Percentiles rank a stretch among this genome's conserved stretches.
These are phyloP conservation scores for Cataglyphis livida DNA, from an alignment of 2,888 invertebrate species.

Conservation along the genomic window DNA sequence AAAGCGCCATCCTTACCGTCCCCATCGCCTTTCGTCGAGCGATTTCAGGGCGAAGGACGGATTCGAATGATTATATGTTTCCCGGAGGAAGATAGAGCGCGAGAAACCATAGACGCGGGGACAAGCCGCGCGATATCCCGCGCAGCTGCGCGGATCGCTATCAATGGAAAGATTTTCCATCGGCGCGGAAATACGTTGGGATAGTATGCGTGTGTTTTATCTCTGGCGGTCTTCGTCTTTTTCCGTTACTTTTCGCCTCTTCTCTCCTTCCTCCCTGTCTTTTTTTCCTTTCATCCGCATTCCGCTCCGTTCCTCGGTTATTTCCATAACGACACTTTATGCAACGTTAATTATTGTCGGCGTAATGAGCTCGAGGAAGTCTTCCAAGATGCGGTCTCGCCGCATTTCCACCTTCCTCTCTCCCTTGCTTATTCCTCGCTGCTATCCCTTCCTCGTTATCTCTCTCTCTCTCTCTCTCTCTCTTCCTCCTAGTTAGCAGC, in stretches of 20 bases:
- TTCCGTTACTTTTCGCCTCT: constrained; percentile 30
- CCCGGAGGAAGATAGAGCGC: constrained; percentile 51
- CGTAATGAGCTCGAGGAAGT: constrained; percentile 76
- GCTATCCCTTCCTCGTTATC: not conserved
- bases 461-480: constrained; percentile 38
- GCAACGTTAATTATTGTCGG: constrained; percentile 80
- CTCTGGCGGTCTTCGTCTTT: constrained; percentile 41
- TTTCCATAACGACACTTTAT: constrained; percentile 77
- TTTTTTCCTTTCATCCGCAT: constrained; percentile 30
- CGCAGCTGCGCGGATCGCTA: constrained; percentile 63
- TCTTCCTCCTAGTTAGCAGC: constrained; percentile 44
- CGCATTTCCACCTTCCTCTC: constrained; percentile 14
- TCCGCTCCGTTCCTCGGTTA: constrained; percentile 58
- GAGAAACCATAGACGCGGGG: constrained; percentile 47
- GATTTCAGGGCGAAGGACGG: constrained; percentile 69
- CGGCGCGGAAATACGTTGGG: constrained; percentile 69
- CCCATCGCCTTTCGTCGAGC: constrained; percentile 35
- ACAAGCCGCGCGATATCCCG: constrained; percentile 59
- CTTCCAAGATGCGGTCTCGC: constrained; percentile 72
- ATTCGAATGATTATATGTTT: constrained; percentile 74
- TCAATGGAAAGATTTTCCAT: constrained; percentile 78
- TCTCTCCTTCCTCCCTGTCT: constrained; percentile 40
- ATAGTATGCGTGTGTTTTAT: constrained; percentile 65
- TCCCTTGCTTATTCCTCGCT: not conserved
- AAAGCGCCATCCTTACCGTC: constrained; percentile 51